Evolutionary conservation across 2,113 vertebrate species (phyloP), one percentile per base, ranked within the genome.

Genomic region (Tor tambroides): DNA sequence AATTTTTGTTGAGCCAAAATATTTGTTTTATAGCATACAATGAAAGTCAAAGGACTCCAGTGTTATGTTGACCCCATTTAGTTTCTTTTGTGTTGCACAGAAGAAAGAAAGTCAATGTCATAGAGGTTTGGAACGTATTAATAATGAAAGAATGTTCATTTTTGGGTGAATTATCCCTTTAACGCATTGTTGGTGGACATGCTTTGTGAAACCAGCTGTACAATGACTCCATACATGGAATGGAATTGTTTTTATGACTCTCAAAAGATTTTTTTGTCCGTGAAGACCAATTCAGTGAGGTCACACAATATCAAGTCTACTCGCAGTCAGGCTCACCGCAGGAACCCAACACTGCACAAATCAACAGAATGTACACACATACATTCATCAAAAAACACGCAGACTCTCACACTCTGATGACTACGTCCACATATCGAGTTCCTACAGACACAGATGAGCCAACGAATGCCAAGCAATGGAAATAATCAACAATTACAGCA

Each of bases 241-340:
- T 35, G 35, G n/a, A 80, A 38, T n/a, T 19, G 23, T 17, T 72
- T 86, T 41, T 59, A 80, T 69, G 10, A 80, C 30, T 69, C 46
- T 65, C 49, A 78, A 43, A 30, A 67, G 77, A 79, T 6, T 49
- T 41, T 78, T 30, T 26, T 46, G n/a, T 72, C 28, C 19, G 1
- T 51, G 21, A 61, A 61, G 35, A 81, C 79, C 35, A 65, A 43
- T 81, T 81, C 77, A 69, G 49, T 21, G 46, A 75, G 85, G 43
- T 86, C 78, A 74, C 35, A 4, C 38, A 32, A 72, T 49, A 63
- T 63, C 79, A 46, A 82, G 76, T 23, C 85, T 65, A 32, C 17
- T 72, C 65, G 61, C 8, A 72, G 63, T 72, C 77, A 72, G 63
- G 51, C 78, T 86, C 85, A 81, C 67, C 67, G n/a, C 65, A 80